Evolutionary conservation across 1,140 invertebrate species (phyloP).

Genomic region (Mesaphorura yosii): DNA sequence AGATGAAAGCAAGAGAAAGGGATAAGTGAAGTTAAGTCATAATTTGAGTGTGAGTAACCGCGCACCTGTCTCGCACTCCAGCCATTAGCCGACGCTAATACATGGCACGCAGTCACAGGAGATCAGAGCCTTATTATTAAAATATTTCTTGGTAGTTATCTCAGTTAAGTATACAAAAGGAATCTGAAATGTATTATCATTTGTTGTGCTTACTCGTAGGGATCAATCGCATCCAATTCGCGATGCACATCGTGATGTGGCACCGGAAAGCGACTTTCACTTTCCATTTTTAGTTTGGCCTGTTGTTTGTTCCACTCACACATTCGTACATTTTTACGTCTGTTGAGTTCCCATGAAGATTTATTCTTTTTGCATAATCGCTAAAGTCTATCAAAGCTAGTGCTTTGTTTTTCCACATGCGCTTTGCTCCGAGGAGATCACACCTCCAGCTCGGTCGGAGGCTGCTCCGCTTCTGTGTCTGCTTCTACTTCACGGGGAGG

Average conservation of each 20-base stretch:
- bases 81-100: too few relatives aligned
- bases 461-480: too few relatives aligned
- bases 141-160: too few relatives aligned
- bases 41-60: too few relatives aligned
- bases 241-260: too few relatives aligned
- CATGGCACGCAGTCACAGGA: too few relatives aligned
- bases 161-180: too few relatives aligned
- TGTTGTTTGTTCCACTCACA: slow-evolving; percentile 7
- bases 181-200: background rate
- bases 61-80: too few relatives aligned
- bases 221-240: background rate
- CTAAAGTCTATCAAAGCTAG: slow-evolving; percentile 28
- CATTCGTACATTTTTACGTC: slow-evolving; percentile 22
- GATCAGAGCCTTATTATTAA: too few relatives aligned
- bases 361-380: slow-evolving; percentile 32
- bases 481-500: background rate
- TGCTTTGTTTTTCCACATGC: slow-evolving; percentile 27
- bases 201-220: background rate
- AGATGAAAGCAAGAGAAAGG: too few relatives aligned
- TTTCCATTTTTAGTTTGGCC: background rate
- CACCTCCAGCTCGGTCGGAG: background rate
- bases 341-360: slow-evolving; percentile 31
- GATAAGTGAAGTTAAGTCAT: too few relatives aligned
- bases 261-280: too few relatives aligned
- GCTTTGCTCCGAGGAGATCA: slow-evolving; percentile 7